phyloP scores from a whole-genome alignment of 1,140 invertebrate genomes.

The Papilio aristodemus region DNA sequence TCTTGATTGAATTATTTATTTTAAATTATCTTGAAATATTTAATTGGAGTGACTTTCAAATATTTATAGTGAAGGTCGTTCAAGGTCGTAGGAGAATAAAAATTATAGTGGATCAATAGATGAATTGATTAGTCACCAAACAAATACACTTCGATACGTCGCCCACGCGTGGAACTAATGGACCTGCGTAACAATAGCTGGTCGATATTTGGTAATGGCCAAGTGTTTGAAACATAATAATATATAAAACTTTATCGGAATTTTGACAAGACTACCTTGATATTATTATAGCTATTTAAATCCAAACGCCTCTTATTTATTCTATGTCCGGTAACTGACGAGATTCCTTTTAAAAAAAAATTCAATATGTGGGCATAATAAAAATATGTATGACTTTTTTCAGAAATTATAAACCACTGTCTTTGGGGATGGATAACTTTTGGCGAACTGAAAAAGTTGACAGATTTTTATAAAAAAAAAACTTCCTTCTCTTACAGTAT shows the following conservation, averaged over 20 bases:
- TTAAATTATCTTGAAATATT: too few relatives aligned
- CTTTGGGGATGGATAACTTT: too few relatives aligned
- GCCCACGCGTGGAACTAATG: slow-evolving; percentile 17
- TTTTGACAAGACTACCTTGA: slow-evolving; percentile 29
- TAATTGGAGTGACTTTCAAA: slow-evolving; percentile 8
- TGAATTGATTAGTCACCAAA: slow-evolving; percentile 25
- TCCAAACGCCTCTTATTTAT: background rate
- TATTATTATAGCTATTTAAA: slow-evolving; percentile 15
- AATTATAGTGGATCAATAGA: slow-evolving; percentile 7
- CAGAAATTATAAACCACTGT: too few relatives aligned
- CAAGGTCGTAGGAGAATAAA: slow-evolving; percentile 19
- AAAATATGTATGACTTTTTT: too few relatives aligned
- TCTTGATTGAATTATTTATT: too few relatives aligned
- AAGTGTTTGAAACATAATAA: background rate
- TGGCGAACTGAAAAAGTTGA: too few relatives aligned
- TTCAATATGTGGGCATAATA: background rate
- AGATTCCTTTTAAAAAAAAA: background rate
- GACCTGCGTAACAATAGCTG: slow-evolving; percentile 7
- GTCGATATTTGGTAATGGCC: slow-evolving; percentile 26
- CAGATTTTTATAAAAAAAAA: too few relatives aligned
- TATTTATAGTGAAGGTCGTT: slow-evolving; percentile 15
- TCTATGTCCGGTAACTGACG: slow-evolving; percentile 17
- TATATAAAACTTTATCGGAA: slow-evolving; percentile 16
- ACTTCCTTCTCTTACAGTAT: too few relatives aligned
- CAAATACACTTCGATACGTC: slow-evolving; percentile 10